Base-by-base conservation (phyloP, 1,140 invertebrate species). In the Macrosteles quadrilineatus region DNA sequence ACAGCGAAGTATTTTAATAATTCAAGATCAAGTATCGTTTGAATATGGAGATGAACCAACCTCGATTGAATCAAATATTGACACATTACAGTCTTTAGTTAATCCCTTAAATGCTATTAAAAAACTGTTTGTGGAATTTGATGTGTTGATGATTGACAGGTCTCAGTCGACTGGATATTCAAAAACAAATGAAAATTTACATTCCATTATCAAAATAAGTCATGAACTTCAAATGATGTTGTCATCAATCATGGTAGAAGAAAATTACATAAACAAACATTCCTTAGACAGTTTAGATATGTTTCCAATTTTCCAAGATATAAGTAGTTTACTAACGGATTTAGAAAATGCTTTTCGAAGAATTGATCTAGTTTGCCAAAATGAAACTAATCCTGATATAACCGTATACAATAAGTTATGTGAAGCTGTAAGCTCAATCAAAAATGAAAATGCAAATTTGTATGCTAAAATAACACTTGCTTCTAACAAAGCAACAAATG, bases 11-110 rank as follows among this genome's bases (percentile, higher is more conserved):
- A 73, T 76, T 67, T 68, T 74, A 62, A 57, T 73, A 2, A 75
- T 77, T 14, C 75, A 76, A 43, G 73, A 78, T 59, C 73, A 76
- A 69, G 69, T 74, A 27, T 75, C 74, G 0, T 76, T 76, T 65
- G 73, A 75, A 69, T 74, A 75, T 70, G 73, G 73, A 4, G 72
- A 74, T 66, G 73, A 76, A 67, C 73, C 74, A 0, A 55, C 73
- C 0, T 66, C 73, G 17, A 75, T 75, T 29, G 74, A 75, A 50
- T 72, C 75, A 14, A 76, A 75, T 62, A 73, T 75, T 45, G 63
- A 69, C 12, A 75, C 72, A 1, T 50, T 77, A 25, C 71, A 77
- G 53, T 75, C 73, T 0, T 43, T 77, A 31, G 62, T 75, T 1
- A 72, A 75, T 30, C 76, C 76, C 19, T 67, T 77, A 62, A 69